Percentiles rank a stretch among this genome's conserved stretches.
Conservation (phyloP, 2,113 vertebrate genomes). For the Calidris pygmaea region DNA sequence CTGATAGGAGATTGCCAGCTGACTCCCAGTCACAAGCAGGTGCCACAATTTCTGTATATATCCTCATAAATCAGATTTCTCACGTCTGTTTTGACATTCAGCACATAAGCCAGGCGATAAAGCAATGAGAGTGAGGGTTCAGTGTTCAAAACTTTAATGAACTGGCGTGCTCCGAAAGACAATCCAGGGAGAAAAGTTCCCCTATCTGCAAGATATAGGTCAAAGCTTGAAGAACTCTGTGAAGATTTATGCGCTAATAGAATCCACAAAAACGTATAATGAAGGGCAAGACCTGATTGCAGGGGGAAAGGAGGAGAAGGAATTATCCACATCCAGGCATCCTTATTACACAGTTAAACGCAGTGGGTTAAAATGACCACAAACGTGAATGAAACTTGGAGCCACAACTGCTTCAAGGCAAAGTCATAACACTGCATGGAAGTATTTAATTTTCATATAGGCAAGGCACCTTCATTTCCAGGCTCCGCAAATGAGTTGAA, state of each 20-base stretch:
- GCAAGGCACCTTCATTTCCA: neutral
- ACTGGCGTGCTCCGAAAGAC: neutral
- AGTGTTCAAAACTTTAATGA: conserved; percentile 44
- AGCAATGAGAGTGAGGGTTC: conserved; percentile 27
- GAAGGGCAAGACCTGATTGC: conserved; percentile 27
- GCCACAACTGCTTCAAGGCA: neutral
- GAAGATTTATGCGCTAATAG: conserved; percentile 25
- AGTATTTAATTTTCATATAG: neutral
- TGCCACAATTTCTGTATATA: conserved; percentile 8
- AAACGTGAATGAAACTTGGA: neutral
- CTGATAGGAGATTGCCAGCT: neutral
- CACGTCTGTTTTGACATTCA: neutral
- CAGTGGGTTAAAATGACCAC: neutral
- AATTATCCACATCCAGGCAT: neutral
- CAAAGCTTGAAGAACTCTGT: conserved; percentile 13
- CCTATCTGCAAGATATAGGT: neutral
- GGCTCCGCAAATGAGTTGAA: neutral
- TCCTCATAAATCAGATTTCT: conserved; percentile 35
- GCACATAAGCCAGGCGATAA: conserved; percentile 13
- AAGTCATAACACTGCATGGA: neutral
- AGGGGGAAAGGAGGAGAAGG: neutral
- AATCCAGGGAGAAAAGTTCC: conserved; percentile 4
- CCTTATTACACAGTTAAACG: neutral
- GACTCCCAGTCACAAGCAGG: neutral
- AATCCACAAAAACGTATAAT: neutral